These are phyloP conservation scores for Cyphomyrus plagiostoma DNA, from an alignment of 2,113 vertebrate genomes.

Conservation along the genomic window DNA sequence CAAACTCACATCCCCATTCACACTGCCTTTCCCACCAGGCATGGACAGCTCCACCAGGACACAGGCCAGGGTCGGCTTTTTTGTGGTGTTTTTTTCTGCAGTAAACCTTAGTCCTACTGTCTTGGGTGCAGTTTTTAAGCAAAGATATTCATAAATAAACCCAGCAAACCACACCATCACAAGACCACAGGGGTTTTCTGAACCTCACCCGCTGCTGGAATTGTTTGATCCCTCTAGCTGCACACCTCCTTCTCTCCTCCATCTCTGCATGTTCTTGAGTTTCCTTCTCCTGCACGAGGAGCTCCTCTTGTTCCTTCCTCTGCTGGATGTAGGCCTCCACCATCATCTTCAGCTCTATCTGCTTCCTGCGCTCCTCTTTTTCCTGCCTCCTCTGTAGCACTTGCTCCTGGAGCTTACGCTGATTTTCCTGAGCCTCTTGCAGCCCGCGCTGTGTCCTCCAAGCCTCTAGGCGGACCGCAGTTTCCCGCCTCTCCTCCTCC, in stretches of 20 bases:
- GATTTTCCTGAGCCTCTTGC: slow-evolving; percentile 55
- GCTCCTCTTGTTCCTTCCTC: slow-evolving; percentile 66
- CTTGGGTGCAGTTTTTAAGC: neutral
- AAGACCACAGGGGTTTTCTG: neutral
- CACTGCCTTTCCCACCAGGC: neutral
- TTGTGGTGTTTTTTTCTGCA: neutral
- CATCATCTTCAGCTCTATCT: slow-evolving; percentile 61
- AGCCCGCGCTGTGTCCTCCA: slow-evolving; percentile 69
- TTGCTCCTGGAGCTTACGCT: slow-evolving; percentile 58
- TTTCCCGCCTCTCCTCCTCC: slow-evolving; percentile 61
- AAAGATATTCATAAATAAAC: neutral
- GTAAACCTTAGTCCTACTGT: neutral
- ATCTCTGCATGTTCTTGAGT: slow-evolving; percentile 53
- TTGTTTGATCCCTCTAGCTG: slow-evolving; percentile 57
- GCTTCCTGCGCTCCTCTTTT: slow-evolving; percentile 58
- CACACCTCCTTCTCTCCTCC: slow-evolving; percentile 60
- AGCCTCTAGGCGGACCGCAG: slow-evolving; percentile 50
- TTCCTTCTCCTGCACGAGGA: slow-evolving; percentile 53
- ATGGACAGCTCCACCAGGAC: neutral
- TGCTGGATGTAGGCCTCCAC: slow-evolving; percentile 60
- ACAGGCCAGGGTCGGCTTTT: neutral
- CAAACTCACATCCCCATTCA: too few relatives aligned
- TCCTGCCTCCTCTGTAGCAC: slow-evolving; percentile 54
- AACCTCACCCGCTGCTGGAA: slow-evolving; percentile 72
- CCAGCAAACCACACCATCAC: neutral